Evolutionary conservation across 2,113 vertebrate genomes (phyloP).

Genomic region (Tetraodon nigroviridis): DNA sequence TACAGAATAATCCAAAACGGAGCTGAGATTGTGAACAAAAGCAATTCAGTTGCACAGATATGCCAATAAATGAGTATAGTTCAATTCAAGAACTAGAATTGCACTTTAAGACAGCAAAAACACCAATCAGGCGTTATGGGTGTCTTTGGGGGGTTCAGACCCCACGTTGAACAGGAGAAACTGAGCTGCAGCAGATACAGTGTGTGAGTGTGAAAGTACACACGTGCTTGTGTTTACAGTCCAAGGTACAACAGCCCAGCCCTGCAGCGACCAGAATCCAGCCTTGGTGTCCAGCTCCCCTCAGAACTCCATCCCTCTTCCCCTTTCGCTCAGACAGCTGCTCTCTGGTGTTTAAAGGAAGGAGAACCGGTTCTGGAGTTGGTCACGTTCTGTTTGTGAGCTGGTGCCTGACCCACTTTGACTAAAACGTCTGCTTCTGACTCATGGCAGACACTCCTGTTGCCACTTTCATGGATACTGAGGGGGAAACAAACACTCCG

Average conservation of each 20-base stretch:
- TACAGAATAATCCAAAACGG: too few species aligned
- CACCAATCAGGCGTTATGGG: not conserved
- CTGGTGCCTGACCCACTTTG: conserved; percentile 23
- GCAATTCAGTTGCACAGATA: too few species aligned
- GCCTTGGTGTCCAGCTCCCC: conserved; percentile 9
- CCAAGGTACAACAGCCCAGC: conserved; percentile 20
- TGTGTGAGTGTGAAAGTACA: conserved; percentile 2
- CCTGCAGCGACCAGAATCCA: not conserved
- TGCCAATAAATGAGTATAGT: too few species aligned
- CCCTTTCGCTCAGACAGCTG: conserved; percentile 22
- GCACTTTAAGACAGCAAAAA: too few species aligned
- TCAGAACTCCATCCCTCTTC: conserved; percentile 7
- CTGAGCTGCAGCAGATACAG: not conserved
- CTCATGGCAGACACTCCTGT: conserved; percentile 5
- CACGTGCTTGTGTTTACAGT: conserved; percentile 15
- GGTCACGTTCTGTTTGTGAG: not conserved
- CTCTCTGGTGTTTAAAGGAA: conserved; percentile 1
- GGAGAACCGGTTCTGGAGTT: not conserved
- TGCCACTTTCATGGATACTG: conserved; percentile 34
- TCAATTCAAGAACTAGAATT: too few species aligned
- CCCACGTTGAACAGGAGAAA: conserved; percentile 26
- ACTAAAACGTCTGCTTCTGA: conserved; percentile 11
- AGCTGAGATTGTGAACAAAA: too few species aligned
- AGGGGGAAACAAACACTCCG: conserved; percentile 6
- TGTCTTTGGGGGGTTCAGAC: not conserved